A percentile compares a stretch with the other conserved stretches of the same genome.
Evolutionary conservation across 2,797 vertebrate genomes (phyloP).

Genomic region (Steatocranus sp.): DNA sequence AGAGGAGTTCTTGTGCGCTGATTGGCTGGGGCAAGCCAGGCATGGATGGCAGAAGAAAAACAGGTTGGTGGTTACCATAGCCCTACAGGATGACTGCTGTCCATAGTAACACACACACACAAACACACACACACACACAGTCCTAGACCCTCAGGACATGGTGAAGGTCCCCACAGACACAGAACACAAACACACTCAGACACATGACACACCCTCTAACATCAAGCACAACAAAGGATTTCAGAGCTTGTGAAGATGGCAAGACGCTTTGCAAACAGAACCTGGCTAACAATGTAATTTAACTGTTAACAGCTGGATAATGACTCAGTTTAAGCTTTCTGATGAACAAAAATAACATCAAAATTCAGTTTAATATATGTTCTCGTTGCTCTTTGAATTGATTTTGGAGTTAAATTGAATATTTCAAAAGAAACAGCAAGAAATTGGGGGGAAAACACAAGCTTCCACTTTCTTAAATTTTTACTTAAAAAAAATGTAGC

Average conservation of each 20-base stretch:
- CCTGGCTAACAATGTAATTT: not conserved
- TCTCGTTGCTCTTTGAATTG: not conserved
- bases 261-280: not conserved
- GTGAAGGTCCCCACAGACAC: slow-evolving; percentile 46
- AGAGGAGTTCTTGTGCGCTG: slow-evolving; percentile 23
- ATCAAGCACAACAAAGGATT: slow-evolving; percentile 65
- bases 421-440: not conserved
- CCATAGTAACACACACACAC: slow-evolving; percentile 17
- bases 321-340: not conserved
- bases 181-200: slow-evolving; percentile 56
- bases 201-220: slow-evolving; percentile 66
- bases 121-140: not conserved
- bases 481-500: not conserved
- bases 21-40: slow-evolving; percentile 53
- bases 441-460: not conserved
- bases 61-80: slow-evolving; percentile 61
- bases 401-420: not conserved
- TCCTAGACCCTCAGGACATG: slow-evolving; percentile 42
- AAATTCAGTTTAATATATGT: not conserved
- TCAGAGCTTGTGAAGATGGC: slow-evolving; percentile 2
- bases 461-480: not conserved
- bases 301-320: not conserved
- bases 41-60: slow-evolving; percentile 49
- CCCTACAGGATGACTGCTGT: slow-evolving; percentile 51
- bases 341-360: not conserved